Conservation (phyloP, 1,140 invertebrate species). For the Apis laboriosa region DNA sequence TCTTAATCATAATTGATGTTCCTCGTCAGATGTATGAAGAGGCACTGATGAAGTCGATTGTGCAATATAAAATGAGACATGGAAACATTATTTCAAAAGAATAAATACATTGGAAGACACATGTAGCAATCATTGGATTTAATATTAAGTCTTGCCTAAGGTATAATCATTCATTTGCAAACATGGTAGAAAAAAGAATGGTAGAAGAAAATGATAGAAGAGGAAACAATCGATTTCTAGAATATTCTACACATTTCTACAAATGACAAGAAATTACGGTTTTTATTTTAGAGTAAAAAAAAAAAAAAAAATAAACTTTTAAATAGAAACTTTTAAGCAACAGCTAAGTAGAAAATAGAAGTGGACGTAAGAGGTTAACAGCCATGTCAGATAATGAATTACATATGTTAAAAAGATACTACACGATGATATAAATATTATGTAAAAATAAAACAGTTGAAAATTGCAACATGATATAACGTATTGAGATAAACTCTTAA, state of each 20-base stretch:
- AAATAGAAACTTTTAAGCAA: not conserved
- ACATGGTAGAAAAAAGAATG: not conserved
- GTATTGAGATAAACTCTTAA: not conserved
- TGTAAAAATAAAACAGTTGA: not conserved
- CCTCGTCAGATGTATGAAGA: not conserved
- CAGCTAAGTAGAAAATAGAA: not conserved
- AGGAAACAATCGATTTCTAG: too few species aligned
- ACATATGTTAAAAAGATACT: not conserved
- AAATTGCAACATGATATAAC: not conserved
- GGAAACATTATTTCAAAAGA: not conserved
- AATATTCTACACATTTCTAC: too few species aligned
- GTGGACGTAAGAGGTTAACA: not conserved
- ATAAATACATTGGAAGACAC: not conserved
- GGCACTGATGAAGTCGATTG: not conserved
- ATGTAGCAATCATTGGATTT: not conserved
- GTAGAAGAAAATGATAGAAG: not conserved
- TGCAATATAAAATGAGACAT: not conserved
- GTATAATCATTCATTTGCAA: not conserved
- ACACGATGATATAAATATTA: not conserved
- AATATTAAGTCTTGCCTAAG: not conserved
- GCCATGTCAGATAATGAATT: not conserved
- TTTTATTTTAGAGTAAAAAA: not conserved
- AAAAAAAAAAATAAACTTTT: not conserved
- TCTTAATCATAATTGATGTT: conserved; percentile 18
- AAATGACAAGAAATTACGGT: too few species aligned